These are phyloP conservation scores for Tenebrio molitor DNA, from an alignment of 1,140 invertebrate genomes.

Conservation along the genomic window DNA sequence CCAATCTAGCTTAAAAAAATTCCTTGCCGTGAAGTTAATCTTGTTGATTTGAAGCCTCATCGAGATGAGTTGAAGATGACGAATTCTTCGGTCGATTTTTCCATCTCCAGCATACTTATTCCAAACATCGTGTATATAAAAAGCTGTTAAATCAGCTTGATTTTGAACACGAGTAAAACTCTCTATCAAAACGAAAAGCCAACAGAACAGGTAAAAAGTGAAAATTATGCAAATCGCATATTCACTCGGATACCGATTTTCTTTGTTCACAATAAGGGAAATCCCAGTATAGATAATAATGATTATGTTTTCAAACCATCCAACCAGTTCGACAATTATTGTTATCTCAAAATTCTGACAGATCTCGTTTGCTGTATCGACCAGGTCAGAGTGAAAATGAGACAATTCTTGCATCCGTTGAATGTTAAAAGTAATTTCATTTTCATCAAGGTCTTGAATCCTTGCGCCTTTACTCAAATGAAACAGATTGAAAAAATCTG, in stretches of 20 bases:
- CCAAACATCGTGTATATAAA: constrained; percentile 51
- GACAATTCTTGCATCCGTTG: not conserved
- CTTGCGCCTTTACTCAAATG: too few relatives aligned
- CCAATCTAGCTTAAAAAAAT: constrained; percentile 50
- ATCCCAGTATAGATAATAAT: not conserved
- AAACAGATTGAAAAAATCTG: too few relatives aligned
- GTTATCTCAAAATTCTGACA: not conserved
- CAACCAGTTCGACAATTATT: not conserved
- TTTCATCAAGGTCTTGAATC: too few relatives aligned
- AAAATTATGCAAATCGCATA: too few relatives aligned
- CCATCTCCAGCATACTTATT: constrained; percentile 44
- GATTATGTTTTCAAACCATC: not conserved
- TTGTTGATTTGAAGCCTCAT: constrained; percentile 42
- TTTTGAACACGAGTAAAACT: not conserved
- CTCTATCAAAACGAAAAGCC: not conserved
- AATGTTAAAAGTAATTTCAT: not conserved
- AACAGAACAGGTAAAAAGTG: not conserved
- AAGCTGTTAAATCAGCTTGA: constrained; percentile 30
- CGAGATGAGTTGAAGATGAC: constrained; percentile 47
- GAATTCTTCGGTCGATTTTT: constrained; percentile 22
- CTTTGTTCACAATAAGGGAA: too few relatives aligned
- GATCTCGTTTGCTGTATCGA: not conserved
- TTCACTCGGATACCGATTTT: too few relatives aligned
- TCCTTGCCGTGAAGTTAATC: constrained; percentile 44
- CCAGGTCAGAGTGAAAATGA: not conserved